Percentiles rank a stretch among this genome's conserved stretches.
phyloP scores from a whole-genome alignment of 2,888 invertebrate species.

The Acanthosoma haemorrhoidale region DNA sequence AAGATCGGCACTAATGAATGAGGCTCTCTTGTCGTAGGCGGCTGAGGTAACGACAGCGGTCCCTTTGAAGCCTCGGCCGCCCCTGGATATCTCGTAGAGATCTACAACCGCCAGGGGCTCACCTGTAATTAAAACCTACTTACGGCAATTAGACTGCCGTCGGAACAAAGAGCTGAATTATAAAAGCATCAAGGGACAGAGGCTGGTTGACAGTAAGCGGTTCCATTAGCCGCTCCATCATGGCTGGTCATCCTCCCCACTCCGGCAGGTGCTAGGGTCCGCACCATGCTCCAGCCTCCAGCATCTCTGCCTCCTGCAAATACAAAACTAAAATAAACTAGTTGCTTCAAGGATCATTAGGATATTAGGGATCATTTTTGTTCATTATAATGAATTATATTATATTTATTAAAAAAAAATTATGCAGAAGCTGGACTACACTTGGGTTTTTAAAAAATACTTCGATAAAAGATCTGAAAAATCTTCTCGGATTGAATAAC shows the following conservation, averaged over 20 bases:
- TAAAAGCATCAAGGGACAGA: not conserved
- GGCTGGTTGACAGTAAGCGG: constrained; percentile 1
- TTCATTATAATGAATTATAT: too few relatives aligned
- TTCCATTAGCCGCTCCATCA: not conserved
- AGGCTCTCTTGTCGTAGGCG: not conserved
- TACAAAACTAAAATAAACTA: too few relatives aligned
- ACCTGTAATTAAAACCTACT: not conserved
- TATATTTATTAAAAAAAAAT: too few relatives aligned
- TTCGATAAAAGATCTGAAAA: too few relatives aligned
- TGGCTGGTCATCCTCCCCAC: not conserved
- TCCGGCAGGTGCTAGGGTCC: not conserved
- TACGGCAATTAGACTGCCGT: not conserved
- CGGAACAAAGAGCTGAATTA: constrained; percentile 5
- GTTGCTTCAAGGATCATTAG: too few relatives aligned
- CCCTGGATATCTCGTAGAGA: not conserved
- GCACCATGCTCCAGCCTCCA: not conserved
- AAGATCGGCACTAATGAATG: too few relatives aligned
- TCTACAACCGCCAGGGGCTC: not conserved
- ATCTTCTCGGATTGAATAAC: too few relatives aligned
- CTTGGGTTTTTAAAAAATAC: too few relatives aligned
- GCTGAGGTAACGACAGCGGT: not conserved
- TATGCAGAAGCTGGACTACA: too few relatives aligned
- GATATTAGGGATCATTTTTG: too few relatives aligned
- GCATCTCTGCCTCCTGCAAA: not conserved
- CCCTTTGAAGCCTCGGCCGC: not conserved